Evolutionary conservation across 1,140 invertebrate genomes (phyloP).

Genomic region (Papilio dardanus): DNA sequence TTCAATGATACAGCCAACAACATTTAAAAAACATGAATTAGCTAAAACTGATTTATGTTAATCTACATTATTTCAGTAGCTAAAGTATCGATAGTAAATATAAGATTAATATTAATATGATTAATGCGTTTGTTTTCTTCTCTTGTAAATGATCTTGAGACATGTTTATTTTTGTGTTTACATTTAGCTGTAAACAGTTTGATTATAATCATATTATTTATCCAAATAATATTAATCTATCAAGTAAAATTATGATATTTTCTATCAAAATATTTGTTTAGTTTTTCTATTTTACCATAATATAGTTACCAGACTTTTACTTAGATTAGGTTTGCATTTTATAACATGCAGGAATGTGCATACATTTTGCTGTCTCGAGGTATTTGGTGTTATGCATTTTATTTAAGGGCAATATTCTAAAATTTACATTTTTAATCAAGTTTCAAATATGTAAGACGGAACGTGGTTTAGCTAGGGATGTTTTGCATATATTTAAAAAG

Average conservation of each 20-base stretch:
- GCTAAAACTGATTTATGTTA: too few relatives aligned
- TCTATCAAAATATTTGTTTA: neutral
- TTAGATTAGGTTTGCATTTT: neutral
- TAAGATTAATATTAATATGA: too few relatives aligned
- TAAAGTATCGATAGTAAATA: too few relatives aligned
- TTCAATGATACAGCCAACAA: too few relatives aligned
- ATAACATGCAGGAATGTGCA: neutral
- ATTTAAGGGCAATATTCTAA: neutral
- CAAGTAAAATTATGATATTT: neutral
- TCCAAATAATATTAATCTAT: neutral
- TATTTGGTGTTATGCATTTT: neutral
- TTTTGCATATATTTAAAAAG: neutral
- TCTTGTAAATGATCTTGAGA: too few relatives aligned
- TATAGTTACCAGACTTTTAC: neutral
- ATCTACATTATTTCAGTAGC: too few relatives aligned
- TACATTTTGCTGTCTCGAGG: neutral
- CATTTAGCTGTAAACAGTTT: neutral
- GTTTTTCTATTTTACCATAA: neutral
- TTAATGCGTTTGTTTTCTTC: too few relatives aligned
- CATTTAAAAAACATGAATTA: too few relatives aligned
- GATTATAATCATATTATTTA: neutral
- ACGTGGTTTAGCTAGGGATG: neutral
- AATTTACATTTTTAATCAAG: neutral
- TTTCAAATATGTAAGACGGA: neutral
- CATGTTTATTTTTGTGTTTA: conserved; percentile 3